Conservation (phyloP, 2,888 invertebrate genomes). For the Chrysolina haemoptera region DNA sequence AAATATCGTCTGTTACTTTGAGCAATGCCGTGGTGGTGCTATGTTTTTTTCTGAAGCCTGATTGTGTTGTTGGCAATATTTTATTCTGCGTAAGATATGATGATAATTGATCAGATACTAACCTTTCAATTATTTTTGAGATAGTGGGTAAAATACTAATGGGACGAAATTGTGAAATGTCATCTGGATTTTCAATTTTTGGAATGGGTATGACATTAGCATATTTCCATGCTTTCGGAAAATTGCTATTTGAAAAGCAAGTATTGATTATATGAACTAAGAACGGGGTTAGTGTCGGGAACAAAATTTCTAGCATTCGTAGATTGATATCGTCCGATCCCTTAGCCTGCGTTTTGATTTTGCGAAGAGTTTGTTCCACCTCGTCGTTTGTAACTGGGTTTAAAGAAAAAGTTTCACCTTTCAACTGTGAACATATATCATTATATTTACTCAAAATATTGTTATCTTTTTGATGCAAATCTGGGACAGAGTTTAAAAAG, state of each 20-base stretch:
- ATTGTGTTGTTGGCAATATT: slow-evolving; percentile 5
- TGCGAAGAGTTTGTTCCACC: too few species aligned
- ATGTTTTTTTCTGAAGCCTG: slow-evolving; percentile 1
- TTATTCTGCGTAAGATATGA: neutral
- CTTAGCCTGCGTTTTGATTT: too few species aligned
- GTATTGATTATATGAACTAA: too few species aligned
- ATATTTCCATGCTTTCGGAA: too few species aligned
- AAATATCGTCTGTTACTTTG: slow-evolving; percentile 12
- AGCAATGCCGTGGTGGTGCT: neutral
- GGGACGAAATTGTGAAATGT: neutral
- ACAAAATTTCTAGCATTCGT: too few species aligned
- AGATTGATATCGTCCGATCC: too few species aligned
- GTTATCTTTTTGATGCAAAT: neutral
- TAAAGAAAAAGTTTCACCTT: too few species aligned
- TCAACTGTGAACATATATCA: neutral
- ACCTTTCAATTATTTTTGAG: neutral
- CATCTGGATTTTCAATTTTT: slow-evolving; percentile 11
- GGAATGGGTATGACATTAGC: too few species aligned
- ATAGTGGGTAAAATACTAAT: slow-evolving; percentile 11
- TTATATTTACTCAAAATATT: neutral
- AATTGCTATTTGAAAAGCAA: too few species aligned
- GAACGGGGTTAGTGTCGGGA: too few species aligned
- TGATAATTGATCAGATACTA: slow-evolving; percentile 13
- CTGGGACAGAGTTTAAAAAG: neutral
- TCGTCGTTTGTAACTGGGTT: too few species aligned